These are phyloP conservation scores for Hypercompe scribonia DNA, from an alignment of 2,888 invertebrate genomes.

Conservation along the genomic window DNA sequence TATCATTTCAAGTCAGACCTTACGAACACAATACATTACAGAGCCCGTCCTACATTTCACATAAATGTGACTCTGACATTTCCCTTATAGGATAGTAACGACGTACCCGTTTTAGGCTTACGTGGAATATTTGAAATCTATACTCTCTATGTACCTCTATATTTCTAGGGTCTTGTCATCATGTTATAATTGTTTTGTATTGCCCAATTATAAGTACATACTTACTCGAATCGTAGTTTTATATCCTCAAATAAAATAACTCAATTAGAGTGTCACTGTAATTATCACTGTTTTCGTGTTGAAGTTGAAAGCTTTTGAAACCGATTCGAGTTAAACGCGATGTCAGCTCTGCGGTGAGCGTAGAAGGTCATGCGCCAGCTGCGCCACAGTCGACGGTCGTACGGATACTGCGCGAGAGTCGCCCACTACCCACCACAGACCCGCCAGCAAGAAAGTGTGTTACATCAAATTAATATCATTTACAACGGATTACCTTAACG, in stretches of 20 bases:
- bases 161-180: not conserved
- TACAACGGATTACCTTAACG: slow-evolving; percentile 73
- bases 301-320: slow-evolving; percentile 24
- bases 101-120: slow-evolving; percentile 13
- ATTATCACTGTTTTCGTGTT: slow-evolving; percentile 35
- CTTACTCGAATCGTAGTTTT: slow-evolving; percentile 32
- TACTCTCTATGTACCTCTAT: slow-evolving; percentile 1
- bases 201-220: slow-evolving; percentile 27
- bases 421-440: slow-evolving; percentile 48
- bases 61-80: slow-evolving; percentile 30
- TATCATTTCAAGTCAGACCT: slow-evolving; percentile 14
- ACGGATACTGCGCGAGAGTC: slow-evolving; percentile 66
- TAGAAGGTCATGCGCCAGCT: slow-evolving; percentile 55
- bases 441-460: slow-evolving; percentile 78
- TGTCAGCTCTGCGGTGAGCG: slow-evolving; percentile 54
- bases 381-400: slow-evolving; percentile 74
- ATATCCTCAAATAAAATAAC: slow-evolving; percentile 33
- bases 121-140: slow-evolving; percentile 11
- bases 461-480: slow-evolving; percentile 80
- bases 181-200: slow-evolving; percentile 1
- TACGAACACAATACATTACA: slow-evolving; percentile 20
- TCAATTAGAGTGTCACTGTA: slow-evolving; percentile 28
- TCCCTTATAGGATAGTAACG: slow-evolving; percentile 18
- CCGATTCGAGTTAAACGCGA: slow-evolving; percentile 43
- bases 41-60: slow-evolving; percentile 25